phyloP scores from a whole-genome alignment of 2,797 vertebrate species.

The Poecilia picta region DNA sequence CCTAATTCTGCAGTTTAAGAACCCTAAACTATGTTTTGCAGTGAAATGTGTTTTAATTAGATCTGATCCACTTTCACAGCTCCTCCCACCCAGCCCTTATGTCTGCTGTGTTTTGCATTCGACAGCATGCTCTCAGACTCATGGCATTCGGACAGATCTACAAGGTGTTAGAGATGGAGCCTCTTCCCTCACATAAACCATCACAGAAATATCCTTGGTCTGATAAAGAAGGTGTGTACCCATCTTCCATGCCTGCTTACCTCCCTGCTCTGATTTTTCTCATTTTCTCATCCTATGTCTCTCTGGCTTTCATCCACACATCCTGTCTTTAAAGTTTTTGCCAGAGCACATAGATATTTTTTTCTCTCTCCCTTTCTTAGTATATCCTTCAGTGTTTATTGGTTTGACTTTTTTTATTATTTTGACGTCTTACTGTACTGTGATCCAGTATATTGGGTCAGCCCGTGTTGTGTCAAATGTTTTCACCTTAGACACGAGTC shows the following conservation, averaged over 20 bases:
- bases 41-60: background rate
- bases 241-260: conserved; percentile 3
- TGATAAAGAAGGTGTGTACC: conserved; percentile 91
- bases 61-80: conserved; percentile 5
- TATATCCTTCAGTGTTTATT: background rate
- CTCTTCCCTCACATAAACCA: conserved; percentile 95
- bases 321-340: conserved; percentile 2
- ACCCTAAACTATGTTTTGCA: background rate
- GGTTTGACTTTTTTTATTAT: background rate
- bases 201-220: conserved; percentile 97
- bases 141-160: conserved; percentile 98
- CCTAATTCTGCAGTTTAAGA: background rate
- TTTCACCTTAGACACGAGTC: conserved; percentile 25
- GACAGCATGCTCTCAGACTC: conserved; percentile 92
- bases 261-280: conserved; percentile 4
- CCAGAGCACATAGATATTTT: background rate
- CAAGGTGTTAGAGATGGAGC: conserved; percentile 98
- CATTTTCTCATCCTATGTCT: background rate
- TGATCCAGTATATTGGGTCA: conserved; percentile 19
- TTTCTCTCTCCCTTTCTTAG: background rate
- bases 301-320: conserved; percentile 14
- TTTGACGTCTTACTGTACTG: background rate
- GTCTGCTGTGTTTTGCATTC: conserved; percentile 41
- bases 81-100: conserved; percentile 17
- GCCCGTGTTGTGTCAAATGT: conserved; percentile 1